Conservation (phyloP, 2,888 invertebrate genomes). For the Thalpophila matura region DNA sequence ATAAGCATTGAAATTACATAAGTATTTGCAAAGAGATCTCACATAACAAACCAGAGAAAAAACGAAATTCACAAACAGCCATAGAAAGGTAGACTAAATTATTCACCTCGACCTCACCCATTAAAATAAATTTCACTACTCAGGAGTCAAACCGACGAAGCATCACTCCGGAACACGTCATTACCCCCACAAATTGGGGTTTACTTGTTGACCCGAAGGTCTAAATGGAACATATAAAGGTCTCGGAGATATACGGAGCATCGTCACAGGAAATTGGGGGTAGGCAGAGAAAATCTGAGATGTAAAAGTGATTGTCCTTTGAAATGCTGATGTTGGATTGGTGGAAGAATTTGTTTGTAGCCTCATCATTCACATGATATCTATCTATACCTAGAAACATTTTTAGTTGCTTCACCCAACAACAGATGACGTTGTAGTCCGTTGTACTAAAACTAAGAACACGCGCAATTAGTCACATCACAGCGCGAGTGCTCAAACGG, state of each 20-base stretch:
- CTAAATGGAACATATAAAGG: slow-evolving; percentile 54
- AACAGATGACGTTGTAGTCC: slow-evolving; percentile 29
- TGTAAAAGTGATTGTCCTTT: slow-evolving; percentile 29
- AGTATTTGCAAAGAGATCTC: slow-evolving; percentile 4
- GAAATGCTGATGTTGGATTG: slow-evolving; percentile 15
- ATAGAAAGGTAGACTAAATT: slow-evolving; percentile 9
- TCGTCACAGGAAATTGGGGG: slow-evolving; percentile 60
- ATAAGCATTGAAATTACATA: slow-evolving; percentile 9
- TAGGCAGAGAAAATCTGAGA: slow-evolving; percentile 37
- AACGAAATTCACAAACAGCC: neutral
- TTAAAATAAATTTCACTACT: slow-evolving; percentile 45
- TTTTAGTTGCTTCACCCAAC: neutral
- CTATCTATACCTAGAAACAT: too few relatives aligned
- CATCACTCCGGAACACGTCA: slow-evolving; percentile 58
- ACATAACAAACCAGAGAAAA: neutral
- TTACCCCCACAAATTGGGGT: slow-evolving; percentile 66
- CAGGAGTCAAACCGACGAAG: slow-evolving; percentile 55
- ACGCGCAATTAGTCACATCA: slow-evolving; percentile 36
- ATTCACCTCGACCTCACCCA: slow-evolving; percentile 23
- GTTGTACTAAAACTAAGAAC: slow-evolving; percentile 17
- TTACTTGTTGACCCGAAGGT: slow-evolving; percentile 56
- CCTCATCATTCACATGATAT: too few relatives aligned
- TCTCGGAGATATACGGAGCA: slow-evolving; percentile 53
- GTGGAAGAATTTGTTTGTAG: neutral
- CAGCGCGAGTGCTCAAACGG: slow-evolving; percentile 32